phyloP scores from a whole-genome alignment of 2,797 vertebrate genomes.

The Anguilla marmorata region DNA sequence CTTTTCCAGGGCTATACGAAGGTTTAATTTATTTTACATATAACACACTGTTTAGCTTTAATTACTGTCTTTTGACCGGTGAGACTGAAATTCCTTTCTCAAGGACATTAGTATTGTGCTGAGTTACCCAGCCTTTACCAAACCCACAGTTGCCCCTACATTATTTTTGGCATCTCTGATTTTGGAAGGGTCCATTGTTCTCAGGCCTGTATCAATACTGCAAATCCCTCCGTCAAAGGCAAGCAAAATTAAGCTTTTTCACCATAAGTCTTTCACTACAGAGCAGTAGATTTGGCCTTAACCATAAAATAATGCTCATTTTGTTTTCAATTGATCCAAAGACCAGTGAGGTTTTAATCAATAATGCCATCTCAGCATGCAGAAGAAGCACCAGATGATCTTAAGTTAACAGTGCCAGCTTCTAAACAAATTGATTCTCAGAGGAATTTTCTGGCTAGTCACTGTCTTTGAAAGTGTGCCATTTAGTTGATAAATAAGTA shows the following conservation, averaged over 20 bases:
- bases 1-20: background rate
- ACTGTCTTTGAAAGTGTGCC: slow-evolving; percentile 52
- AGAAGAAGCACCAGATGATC: background rate
- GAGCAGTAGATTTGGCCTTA: slow-evolving; percentile 41
- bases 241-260: background rate
- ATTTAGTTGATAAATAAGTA: slow-evolving; percentile 14
- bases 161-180: background rate
- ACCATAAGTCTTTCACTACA: background rate
- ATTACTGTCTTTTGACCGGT: background rate
- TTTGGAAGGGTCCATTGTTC: background rate
- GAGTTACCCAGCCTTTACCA: background rate
- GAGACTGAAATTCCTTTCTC: background rate
- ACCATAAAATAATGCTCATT: slow-evolving; percentile 43
- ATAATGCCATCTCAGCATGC: background rate
- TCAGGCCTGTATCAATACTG: background rate
- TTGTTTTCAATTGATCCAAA: slow-evolving; percentile 3
- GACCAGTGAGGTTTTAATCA: background rate
- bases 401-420: slow-evolving; percentile 43
- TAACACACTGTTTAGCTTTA: background rate
- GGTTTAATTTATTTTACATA: background rate
- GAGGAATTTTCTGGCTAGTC: slow-evolving; percentile 57
- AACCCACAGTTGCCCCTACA: background rate
- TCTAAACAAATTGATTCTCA: slow-evolving; percentile 55
- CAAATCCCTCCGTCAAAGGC: background rate
- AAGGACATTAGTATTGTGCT: background rate